Evolutionary conservation across 2,888 invertebrate species (phyloP).

Genomic region (Choreutis nemorana): DNA sequence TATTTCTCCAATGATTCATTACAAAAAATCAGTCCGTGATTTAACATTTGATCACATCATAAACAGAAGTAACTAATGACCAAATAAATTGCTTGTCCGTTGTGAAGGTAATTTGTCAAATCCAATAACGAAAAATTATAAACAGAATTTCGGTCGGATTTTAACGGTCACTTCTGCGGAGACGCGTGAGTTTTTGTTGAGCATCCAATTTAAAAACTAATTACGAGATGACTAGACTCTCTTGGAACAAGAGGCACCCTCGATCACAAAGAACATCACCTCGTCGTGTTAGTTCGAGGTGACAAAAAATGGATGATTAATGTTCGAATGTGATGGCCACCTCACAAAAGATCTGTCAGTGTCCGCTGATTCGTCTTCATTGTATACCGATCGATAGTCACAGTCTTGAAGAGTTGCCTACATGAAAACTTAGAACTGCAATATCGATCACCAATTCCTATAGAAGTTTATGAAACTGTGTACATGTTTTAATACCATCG

Average conservation of each 20-base stretch:
- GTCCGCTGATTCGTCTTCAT: constrained; percentile 27
- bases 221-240: constrained; percentile 56
- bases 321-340: constrained; percentile 31
- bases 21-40: constrained; percentile 2
- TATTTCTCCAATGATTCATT: constrained; percentile 2
- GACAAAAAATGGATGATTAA: constrained; percentile 63
- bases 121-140: constrained; percentile 28
- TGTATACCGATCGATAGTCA: constrained; percentile 16
- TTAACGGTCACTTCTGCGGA: constrained; percentile 40
- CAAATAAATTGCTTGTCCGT: constrained; percentile 34
- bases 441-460: constrained; percentile 2
- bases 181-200: constrained; percentile 42
- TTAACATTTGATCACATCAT: constrained; percentile 19
- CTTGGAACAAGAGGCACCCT: constrained; percentile 45
- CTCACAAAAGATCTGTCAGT: constrained; percentile 44
- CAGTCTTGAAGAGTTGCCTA: constrained; percentile 11
- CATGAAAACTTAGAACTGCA: not conserved
- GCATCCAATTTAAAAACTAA: constrained; percentile 64
- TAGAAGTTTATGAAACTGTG: constrained; percentile 5
- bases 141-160: constrained; percentile 24
- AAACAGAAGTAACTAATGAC: constrained; percentile 31
- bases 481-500: constrained; percentile 7
- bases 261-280: constrained; percentile 50
- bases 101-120: constrained; percentile 52
- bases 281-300: constrained; percentile 53